Evolutionary conservation across 2,797 vertebrate species (phyloP), one percentile per base, ranked within the genome.

Genomic region (Arnoldichthys spilopterus): DNA sequence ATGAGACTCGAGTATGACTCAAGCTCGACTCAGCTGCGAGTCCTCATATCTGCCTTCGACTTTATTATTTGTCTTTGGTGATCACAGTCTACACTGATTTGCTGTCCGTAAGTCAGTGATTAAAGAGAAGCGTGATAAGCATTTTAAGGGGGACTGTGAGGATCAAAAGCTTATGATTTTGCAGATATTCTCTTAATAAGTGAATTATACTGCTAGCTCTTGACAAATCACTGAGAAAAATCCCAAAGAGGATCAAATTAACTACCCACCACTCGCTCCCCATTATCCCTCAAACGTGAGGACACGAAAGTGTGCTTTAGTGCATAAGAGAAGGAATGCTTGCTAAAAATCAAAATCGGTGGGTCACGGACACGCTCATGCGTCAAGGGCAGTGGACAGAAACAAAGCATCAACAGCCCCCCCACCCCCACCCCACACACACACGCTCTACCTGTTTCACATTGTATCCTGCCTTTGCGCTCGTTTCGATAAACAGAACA

Each of bases 401-500:
- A 69, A n/a, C 43, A 67, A 47, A 67, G 51, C n/a, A 49, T 56
- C 62, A 64, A 40, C 11, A n/a, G n/a, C n/a, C n/a, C n/a, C n/a
- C n/a, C n/a, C n/a, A n/a, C 32, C n/a, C 62, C 4, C 30, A 59
- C 26, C 16, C 53, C 30, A 34, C 63, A 68, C 75, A 59, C 68
- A 22, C 58, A 72, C 84, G 77, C 77, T 91, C 91, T 93, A 94
- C 93, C 93, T 94, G 93, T 91, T 94, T 93, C 86, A 93, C 93
- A 94, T 93, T 93, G 92, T 94, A 93, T 88, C 91, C 90, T 90
- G 91, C 92, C 91, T 94, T 94, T 93, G 92, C 91, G 88, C 92
- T 93, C 43, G 92, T 93, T 87, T 94, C 93, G 90, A 93, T 93
- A 93, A 93, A 94, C 85, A 93, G 90, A 92, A 94, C 92, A 93